phyloP scores from a whole-genome alignment of 2,888 invertebrate genomes.

The Dugesia japonica region DNA sequence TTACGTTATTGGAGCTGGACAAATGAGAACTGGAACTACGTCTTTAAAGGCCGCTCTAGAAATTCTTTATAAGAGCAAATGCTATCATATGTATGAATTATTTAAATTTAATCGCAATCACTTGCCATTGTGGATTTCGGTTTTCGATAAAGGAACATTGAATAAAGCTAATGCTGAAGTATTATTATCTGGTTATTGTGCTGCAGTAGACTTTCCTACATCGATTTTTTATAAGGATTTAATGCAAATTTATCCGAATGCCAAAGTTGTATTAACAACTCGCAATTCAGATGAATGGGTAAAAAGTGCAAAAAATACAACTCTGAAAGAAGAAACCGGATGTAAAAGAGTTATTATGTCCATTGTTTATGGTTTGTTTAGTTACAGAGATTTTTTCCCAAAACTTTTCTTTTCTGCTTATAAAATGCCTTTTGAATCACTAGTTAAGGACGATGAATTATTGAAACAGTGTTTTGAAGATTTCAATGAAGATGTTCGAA shows the following conservation, averaged over 20 bases:
- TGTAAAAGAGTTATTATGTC: background rate
- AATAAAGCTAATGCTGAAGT: background rate
- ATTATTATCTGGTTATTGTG: conserved; percentile 4
- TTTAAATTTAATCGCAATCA: background rate
- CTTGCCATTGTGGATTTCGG: background rate
- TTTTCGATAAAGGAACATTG: background rate
- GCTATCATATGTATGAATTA: conserved; percentile 32
- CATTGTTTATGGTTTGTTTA: background rate
- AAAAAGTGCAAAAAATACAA: conserved; percentile 14
- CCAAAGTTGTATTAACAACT: conserved; percentile 31
- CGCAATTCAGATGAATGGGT: conserved; percentile 30
- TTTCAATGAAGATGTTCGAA: conserved; percentile 22
- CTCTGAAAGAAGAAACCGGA: background rate
- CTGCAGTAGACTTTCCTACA: conserved; percentile 31
- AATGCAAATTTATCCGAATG: conserved; percentile 33
- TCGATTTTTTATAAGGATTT: conserved; percentile 28
- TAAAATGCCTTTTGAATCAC: background rate
- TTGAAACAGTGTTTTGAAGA: background rate
- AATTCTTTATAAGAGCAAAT: background rate
- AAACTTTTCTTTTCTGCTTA: background rate
- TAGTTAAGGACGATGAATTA: background rate
- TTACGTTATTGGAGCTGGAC: conserved; percentile 31
- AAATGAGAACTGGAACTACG: conserved; percentile 25
- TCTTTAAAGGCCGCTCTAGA: conserved; percentile 26
- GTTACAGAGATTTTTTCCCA: background rate